These are phyloP conservation scores for Bombus superbus DNA, from an alignment of 1,140 invertebrate genomes.

Conservation along the genomic window DNA sequence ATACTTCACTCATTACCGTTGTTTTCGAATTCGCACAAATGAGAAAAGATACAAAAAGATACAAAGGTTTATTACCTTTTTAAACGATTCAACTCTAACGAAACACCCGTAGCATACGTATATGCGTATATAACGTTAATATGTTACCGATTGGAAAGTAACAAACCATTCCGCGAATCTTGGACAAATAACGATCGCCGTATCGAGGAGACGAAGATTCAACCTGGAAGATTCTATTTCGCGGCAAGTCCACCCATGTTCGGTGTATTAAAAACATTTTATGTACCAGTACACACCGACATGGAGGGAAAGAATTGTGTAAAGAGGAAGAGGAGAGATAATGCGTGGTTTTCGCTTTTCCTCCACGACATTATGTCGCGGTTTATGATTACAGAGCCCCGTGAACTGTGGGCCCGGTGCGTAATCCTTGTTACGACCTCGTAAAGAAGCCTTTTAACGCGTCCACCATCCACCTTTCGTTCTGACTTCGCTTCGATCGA, in stretches of 20 bases:
- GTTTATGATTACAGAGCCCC: slow-evolving; percentile 68
- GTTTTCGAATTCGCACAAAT: accelerated
- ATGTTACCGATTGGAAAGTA: slow-evolving; percentile 37
- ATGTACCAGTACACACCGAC: slow-evolving; percentile 6
- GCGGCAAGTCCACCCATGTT: neutral
- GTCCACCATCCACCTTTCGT: slow-evolving; percentile 49
- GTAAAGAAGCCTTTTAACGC: slow-evolving; percentile 75
- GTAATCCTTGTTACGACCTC: slow-evolving; percentile 74
- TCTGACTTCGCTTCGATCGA: neutral
- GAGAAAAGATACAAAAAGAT: neutral
- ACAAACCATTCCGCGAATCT: slow-evolving; percentile 20
- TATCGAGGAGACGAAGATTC: neutral
- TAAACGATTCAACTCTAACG: neutral
- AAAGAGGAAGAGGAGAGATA: neutral
- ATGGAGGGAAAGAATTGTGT: neutral
- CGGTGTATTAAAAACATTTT: slow-evolving; percentile 63
- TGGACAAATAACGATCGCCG: neutral
- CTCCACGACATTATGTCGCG: slow-evolving; percentile 57
- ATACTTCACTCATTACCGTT: neutral
- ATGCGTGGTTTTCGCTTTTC: slow-evolving; percentile 34
- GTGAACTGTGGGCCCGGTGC: slow-evolving; percentile 48
- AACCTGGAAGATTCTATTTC: slow-evolving; percentile 42
- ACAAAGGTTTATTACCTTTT: neutral
- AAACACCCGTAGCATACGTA: neutral
- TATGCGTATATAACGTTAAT: neutral